phyloP scores from a whole-genome alignment of 1,140 invertebrate genomes.

The Leptinotarsa texana region DNA sequence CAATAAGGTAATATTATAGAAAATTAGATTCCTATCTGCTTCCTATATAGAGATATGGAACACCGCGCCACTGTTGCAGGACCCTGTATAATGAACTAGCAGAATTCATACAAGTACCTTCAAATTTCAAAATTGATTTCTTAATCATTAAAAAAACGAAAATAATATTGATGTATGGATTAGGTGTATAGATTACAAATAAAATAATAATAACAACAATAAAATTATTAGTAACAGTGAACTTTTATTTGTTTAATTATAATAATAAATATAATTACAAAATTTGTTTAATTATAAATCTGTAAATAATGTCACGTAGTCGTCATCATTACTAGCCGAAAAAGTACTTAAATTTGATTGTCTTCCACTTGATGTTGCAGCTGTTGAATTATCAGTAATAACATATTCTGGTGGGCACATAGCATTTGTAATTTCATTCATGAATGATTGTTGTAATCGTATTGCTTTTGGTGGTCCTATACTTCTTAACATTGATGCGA shows the following conservation, averaged over 20 bases:
- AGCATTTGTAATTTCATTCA: slow-evolving; percentile 22
- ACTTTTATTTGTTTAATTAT: slow-evolving; percentile 18
- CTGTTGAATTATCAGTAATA: slow-evolving; percentile 22
- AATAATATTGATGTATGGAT: slow-evolving; percentile 4
- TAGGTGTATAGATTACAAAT: neutral
- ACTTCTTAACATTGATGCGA: slow-evolving; percentile 24
- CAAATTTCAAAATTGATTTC: neutral
- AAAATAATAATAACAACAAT: neutral
- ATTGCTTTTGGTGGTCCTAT: slow-evolving; percentile 17
- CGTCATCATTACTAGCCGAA: too few species aligned
- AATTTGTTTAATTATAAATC: slow-evolving; percentile 4
- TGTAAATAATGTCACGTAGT: slow-evolving; percentile 13
- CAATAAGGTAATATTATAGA: too few species aligned
- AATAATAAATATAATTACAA: neutral
- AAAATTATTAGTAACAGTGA: neutral
- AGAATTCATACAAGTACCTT: slow-evolving; percentile 37
- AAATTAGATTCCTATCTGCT: too few species aligned
- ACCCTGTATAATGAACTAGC: slow-evolving; percentile 37
- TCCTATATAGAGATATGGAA: too few species aligned
- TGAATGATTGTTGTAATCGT: slow-evolving; percentile 23
- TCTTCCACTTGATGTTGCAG: neutral
- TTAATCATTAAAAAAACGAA: slow-evolving; percentile 7
- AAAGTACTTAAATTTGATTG: too few species aligned
- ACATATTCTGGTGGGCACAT: slow-evolving; percentile 20
- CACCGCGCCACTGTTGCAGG: too few species aligned